phyloP scores from a whole-genome alignment of 1,140 invertebrate species.

The Condylostylus longicornis region DNA sequence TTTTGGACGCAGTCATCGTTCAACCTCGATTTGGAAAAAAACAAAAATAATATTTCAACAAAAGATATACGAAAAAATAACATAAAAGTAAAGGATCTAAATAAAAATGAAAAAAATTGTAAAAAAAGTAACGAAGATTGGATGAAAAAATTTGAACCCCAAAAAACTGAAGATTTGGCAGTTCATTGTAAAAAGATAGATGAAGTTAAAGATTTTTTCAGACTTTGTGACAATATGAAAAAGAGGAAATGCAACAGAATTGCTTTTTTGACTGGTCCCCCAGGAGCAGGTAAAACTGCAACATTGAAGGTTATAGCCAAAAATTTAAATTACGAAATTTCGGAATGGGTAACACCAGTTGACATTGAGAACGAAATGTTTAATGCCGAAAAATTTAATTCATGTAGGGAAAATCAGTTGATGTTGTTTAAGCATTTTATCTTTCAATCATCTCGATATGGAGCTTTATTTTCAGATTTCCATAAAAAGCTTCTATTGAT shows the following conservation, averaged over 20 bases:
- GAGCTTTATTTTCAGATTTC: constrained; percentile 39
- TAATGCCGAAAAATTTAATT: constrained; percentile 20
- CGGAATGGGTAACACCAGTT: constrained; percentile 58
- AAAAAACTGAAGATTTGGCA: constrained; percentile 37
- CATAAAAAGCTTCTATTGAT: constrained; percentile 44
- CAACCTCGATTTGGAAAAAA: too few species aligned
- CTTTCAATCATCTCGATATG: constrained; percentile 49
- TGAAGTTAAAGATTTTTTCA: constrained; percentile 42
- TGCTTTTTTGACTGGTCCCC: constrained; percentile 54
- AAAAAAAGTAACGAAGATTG: too few species aligned
- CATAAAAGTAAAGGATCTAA: too few species aligned
- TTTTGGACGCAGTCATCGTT: too few species aligned
- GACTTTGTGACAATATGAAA: constrained; percentile 21
- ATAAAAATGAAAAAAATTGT: too few species aligned
- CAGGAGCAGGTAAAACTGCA: constrained; percentile 55
- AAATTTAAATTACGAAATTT: constrained; percentile 39
- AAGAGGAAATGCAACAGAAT: too few species aligned
- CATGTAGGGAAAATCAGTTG: constrained; percentile 39
- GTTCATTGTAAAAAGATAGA: constrained; percentile 45
- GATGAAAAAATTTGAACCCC: constrained; percentile 40
- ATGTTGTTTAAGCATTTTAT: constrained; percentile 52
- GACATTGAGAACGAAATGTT: constrained; percentile 33
- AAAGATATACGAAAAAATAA: too few species aligned
- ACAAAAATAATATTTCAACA: too few species aligned
- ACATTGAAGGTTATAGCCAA: constrained; percentile 43